Base-by-base conservation (phyloP, 2,888 invertebrate genomes). In the Vesta saturnalis region DNA sequence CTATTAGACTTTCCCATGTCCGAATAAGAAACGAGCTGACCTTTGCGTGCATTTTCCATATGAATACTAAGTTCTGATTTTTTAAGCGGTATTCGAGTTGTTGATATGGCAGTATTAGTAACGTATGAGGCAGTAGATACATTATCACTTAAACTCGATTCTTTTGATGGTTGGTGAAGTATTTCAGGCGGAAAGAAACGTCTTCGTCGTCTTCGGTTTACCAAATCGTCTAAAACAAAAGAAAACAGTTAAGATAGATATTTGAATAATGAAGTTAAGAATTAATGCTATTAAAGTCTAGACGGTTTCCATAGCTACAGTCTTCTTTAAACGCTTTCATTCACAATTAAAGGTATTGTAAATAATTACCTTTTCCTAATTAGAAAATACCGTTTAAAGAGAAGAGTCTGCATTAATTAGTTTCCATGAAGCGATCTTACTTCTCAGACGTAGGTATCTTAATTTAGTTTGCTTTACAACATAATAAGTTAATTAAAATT, bases 21-120 rank as follows among this genome's bases (percentile, higher is more conserved):
- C n/a, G 77, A 74, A 67, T 73, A 75, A 12, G 78, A 69, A n/a
- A 79, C 73, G 15, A 77, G 73, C 15, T 81, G 77, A 21, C 81
- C 79, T 62, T 77, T 78, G 6, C 84, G 77, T n/a, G 83, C 83
- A 64, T 84, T 84, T 71, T 83, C 83, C 84, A 84, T 84, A 69
- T 84, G 84, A 56, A 83, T 73, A 59, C 83, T 81, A 56, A 84
- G 74, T 69, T 83, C 82, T 18, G 83, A 82, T 72, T 78, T 79
- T 66, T 74, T 77, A 47, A 77, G 71, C 64, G 73, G 62, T 49
- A 72, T 60, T 67, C 69, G 68, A 60, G 72, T 49, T 56, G 58
- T 62, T 35, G 73, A 49, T 30, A 77, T 73, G 78, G 78, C 78
- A 79, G 78, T 80, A 78, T 72, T 77, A 68, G 75, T 72, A 65